phyloP scores from a whole-genome alignment of 2,888 invertebrate species.

The Habroteleia sp. region DNA sequence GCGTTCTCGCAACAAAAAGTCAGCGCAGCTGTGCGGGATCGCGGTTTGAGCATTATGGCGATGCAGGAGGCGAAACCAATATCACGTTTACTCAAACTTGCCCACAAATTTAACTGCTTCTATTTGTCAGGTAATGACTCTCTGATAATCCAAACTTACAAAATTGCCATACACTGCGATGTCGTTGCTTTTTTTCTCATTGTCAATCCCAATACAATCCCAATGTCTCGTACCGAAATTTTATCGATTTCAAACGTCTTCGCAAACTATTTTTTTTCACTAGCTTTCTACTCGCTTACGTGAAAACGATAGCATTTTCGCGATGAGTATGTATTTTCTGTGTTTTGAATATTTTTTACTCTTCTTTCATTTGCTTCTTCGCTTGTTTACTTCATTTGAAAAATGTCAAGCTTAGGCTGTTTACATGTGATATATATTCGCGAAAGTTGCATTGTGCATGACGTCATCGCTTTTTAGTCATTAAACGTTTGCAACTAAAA shows the following conservation, averaged over 20 bases:
- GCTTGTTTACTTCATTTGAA: slow-evolving; percentile 16
- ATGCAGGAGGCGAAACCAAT: slow-evolving; percentile 81
- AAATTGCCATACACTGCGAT: no score
- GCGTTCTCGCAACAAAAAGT: slow-evolving; percentile 1
- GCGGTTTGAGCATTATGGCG: slow-evolving; percentile 77
- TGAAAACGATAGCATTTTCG: not conserved
- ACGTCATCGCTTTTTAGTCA: slow-evolving; percentile 6
- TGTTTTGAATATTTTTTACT: no score
- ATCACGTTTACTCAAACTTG: slow-evolving; percentile 89
- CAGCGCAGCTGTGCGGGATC: slow-evolving; percentile 52
- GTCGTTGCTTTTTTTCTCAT: no score
- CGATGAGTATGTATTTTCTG: no score
- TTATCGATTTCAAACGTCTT: slow-evolving; percentile 49
- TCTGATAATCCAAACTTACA: not conserved
- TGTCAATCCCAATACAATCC: slow-evolving; percentile 10
- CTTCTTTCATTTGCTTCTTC: no score
- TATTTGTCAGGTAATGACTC: slow-evolving; percentile 88
- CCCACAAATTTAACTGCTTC: slow-evolving; percentile 94
- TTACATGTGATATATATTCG: slow-evolving; percentile 37
- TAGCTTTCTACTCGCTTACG: no score
- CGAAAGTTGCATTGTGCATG: not conserved
- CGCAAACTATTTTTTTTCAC: no score
- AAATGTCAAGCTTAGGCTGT: slow-evolving; percentile 23
- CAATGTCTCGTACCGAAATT: slow-evolving; percentile 21
- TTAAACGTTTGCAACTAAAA: not conserved